Base-by-base conservation (phyloP, 2,113 vertebrate species). In the Anarhynchus alexandrinus region DNA sequence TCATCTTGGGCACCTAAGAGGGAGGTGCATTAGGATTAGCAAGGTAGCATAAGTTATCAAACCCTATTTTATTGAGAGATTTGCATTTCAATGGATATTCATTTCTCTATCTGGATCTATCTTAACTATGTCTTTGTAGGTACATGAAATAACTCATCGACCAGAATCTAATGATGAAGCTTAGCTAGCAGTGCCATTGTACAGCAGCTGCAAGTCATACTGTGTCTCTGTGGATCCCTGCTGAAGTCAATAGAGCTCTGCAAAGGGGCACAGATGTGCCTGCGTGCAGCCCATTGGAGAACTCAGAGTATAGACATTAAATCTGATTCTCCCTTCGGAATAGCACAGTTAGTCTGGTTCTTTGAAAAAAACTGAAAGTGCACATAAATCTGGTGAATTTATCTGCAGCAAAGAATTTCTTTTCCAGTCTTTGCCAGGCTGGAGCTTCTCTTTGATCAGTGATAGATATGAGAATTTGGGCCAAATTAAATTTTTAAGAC, bases 41-140 rank as follows among this genome's bases (percentile, higher is more conserved):
- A 51, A 65, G 38, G 78, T 62, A 94, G 70, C 2, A 1, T 38
- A 62, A 70, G 89, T 95, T 94, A 94, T 97, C 95, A 97, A 94
- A 90, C 80, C 51, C 87, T 67, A 88, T 94, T 95, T 95, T 90
- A 85, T 32, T 43, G 49, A 73, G 70, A 65, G 42, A 95, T 97
- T 97, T 97, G 58, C 95, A 96, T 97, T 94, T 97, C 89, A 96
- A 95, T 86, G 70, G 94, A 83, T 95, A 94, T 97, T 95, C 49
- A 83, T 93, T 97, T 91, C 58, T 91, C 91, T 93, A 77, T 87
- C 81, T 80, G 83, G 70, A 82, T 82, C 91, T 94, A 94, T 73
- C 94, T 95, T 96, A 94, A 95, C 91, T 77, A 70, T n/a, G 74
- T 90, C 89, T 90, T 93, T 95, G 86, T 54, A 89, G 70, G 83